Evolutionary conservation across 1,140 invertebrate genomes (phyloP).

Genomic region (Amyelois transitella): DNA sequence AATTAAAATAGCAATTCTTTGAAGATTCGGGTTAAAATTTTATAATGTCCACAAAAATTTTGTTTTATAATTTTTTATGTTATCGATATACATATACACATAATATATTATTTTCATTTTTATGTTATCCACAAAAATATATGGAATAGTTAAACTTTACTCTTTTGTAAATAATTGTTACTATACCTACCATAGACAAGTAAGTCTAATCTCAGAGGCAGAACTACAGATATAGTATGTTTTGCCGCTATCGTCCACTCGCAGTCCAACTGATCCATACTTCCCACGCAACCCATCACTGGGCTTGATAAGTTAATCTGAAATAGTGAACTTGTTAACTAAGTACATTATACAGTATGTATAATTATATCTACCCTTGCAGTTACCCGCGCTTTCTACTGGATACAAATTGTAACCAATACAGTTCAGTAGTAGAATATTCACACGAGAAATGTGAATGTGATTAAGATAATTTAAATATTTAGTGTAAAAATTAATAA

Average conservation of each 20-base stretch:
- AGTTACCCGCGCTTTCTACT: no score
- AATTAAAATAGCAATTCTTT: no score
- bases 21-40: no score
- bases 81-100: no score
- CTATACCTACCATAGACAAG: slow-evolving; percentile 26
- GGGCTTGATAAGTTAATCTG: slow-evolving; percentile 33
- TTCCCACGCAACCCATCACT: slow-evolving; percentile 27
- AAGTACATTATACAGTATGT: neutral
- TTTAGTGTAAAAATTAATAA: neutral
- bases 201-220: slow-evolving; percentile 34
- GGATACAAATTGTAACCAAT: no score
- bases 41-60: no score
- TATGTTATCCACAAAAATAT: slow-evolving; percentile 5
- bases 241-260: slow-evolving; percentile 36
- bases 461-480: slow-evolving; percentile 1
- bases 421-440: no score
- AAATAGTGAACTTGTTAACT: slow-evolving; percentile 9
- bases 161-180: slow-evolving; percentile 2
- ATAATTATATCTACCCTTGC: neutral
- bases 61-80: no score
- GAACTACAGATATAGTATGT: slow-evolving; percentile 25
- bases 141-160: neutral
- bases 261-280: slow-evolving; percentile 16
- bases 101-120: no score
- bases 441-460: no score